Evolutionary conservation across 2,888 invertebrate genomes (phyloP).

Genomic region (Nasonia oneida): DNA sequence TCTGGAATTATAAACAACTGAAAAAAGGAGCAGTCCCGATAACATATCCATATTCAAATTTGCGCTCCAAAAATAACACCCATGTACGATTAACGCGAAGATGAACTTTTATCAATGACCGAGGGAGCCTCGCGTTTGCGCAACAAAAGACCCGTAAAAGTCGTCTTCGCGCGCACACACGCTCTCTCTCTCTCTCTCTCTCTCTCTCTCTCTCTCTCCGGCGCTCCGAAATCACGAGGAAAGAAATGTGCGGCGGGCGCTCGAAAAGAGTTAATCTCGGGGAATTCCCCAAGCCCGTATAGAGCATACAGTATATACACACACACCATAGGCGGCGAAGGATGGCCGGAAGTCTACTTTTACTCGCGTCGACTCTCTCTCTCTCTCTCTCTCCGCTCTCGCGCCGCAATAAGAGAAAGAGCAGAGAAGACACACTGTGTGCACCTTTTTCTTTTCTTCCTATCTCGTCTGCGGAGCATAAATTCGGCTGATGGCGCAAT

Average conservation of each 20-base stretch:
- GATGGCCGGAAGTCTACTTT: constrained; percentile 63
- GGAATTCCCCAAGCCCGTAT: constrained; percentile 55
- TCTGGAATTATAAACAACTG: not conserved
- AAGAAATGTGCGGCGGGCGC: constrained; percentile 45
- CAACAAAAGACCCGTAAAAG: not conserved
- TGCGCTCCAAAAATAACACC: not conserved
- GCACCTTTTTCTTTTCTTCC: not conserved
- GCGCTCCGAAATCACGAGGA: not conserved
- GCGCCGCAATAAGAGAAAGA: constrained; percentile 4
- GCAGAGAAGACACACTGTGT: not conserved
- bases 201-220: not conserved
- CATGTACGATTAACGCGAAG: not conserved
- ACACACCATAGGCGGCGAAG: constrained; percentile 37
- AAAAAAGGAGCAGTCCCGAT: not conserved
- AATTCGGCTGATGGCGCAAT: not conserved
- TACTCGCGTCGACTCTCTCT: constrained; percentile 45
- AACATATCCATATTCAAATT: not conserved
- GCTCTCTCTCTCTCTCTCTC: not conserved
- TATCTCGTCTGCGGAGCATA: not conserved
- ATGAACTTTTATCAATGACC: constrained; percentile 6
- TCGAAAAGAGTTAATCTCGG: constrained; percentile 41
- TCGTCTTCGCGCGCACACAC: not conserved
- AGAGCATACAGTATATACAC: not conserved
- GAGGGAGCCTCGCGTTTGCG: not conserved
- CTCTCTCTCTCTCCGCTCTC: not conserved